Base-by-base conservation (phyloP, 2,888 invertebrate species). In the Rotaria socialis region DNA sequence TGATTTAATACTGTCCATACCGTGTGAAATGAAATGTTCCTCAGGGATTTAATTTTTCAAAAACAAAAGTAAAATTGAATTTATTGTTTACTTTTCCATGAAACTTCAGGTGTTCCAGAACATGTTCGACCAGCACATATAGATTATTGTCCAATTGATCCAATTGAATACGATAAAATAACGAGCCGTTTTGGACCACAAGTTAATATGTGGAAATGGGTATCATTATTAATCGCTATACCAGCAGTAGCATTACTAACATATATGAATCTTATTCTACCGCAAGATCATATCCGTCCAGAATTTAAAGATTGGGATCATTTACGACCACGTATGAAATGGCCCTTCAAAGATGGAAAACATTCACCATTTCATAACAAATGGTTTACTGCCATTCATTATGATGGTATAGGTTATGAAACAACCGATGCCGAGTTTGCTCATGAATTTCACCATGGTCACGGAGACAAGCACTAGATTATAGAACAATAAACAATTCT, bases 301-400 rank as follows among this genome's bases (percentile, higher is more conserved):
- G 80, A 80, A 47, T 80, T 24, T 47, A 80, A 80, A 80, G 67
- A 67, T 35, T 67, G 67, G 67, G 80, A 80, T 47, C 43, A 47
- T 43, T 24, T 80, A n/a, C 24, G 43, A 47, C 47, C 80, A 80
- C 8, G 14, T 5, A 80, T 80, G 80, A 80, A 47, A 80, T 80
- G 80, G 80, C 47, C 47, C 19, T 80, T 80, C 6, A n/a, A n/a
- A 47, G 47, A 80, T 80, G 80, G 80, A 80, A 7, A 0, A 24
- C 80, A 80, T 47, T 80, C 80, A 80, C 80, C 80, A 47, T 80
- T 80, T 80, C 47, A 47, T n/a, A 80, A 47, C 14, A 80, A 80
- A 80, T 80, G 80, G 80, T 80, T 80, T 47, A 80, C 47, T 80
- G 80, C 80, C 8, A 24, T 80, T n/a, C 47, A 47, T 47, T 80